Percentiles rank a stretch among this genome's conserved stretches.
Conservation (phyloP, 2,888 invertebrate species). For the Cistogaster globosa region DNA sequence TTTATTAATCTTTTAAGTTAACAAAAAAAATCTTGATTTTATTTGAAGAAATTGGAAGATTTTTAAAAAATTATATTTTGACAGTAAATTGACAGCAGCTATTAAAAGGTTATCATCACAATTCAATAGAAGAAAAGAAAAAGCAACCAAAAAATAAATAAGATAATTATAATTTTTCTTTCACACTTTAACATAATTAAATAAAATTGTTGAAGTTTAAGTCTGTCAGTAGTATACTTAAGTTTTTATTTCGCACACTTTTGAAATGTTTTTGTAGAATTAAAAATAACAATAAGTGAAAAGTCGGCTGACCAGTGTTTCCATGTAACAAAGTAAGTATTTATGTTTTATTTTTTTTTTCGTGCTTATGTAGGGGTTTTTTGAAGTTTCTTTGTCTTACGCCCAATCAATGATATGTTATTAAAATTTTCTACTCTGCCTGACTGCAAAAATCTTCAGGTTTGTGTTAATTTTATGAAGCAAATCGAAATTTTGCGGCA, state of each 20-base stretch:
- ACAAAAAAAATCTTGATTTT: conserved; percentile 19
- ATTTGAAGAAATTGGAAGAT: conserved; percentile 1
- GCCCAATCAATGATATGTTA: no score
- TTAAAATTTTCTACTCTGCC: no score
- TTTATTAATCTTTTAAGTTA: conserved; percentile 23
- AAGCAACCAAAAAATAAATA: conserved; percentile 16
- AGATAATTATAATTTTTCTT: conserved; percentile 70
- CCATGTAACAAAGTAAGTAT: not conserved
- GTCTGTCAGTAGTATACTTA: conserved; percentile 21
- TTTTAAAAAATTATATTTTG: conserved; percentile 31
- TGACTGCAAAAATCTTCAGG: no score
- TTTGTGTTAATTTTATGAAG: no score
- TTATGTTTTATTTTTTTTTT: no score
- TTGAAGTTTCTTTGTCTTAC: no score
- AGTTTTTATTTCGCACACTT: conserved; percentile 45
- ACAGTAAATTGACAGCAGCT: conserved; percentile 79
- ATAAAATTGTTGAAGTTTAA: conserved; percentile 26
- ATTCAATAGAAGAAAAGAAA: not conserved
- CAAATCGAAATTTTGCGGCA: no score
- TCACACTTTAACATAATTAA: conserved; percentile 51
- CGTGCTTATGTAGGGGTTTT: no score
- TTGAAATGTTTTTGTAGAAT: not conserved
- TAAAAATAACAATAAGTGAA: not conserved
- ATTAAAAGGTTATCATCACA: conserved; percentile 72
- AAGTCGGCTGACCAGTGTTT: not conserved